phyloP scores from a whole-genome alignment of 1,140 invertebrate species.

The Araneus ventricosus region DNA sequence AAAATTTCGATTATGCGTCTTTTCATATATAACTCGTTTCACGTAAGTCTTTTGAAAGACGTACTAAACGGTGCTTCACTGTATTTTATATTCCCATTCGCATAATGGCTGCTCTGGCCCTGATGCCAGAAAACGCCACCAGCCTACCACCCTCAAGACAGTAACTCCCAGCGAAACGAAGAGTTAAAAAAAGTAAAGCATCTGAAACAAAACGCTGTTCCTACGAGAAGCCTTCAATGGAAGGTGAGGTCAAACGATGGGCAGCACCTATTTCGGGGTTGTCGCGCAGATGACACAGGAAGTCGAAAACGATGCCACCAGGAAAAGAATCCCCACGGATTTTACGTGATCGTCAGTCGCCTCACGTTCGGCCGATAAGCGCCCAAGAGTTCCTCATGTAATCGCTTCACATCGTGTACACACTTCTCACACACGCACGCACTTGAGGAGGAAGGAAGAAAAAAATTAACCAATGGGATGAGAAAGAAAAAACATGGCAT shows the following conservation, averaged over 20 bases:
- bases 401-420: not conserved
- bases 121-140: no score
- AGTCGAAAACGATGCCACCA: constrained; percentile 28
- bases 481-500: not conserved
- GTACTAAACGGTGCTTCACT: no score
- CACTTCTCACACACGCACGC: not conserved
- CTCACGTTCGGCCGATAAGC: constrained; percentile 44
- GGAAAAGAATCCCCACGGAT: constrained; percentile 10
- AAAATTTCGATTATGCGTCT: no score
- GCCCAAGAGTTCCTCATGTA: not conserved
- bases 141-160: no score
- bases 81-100: no score
- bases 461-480: not conserved
- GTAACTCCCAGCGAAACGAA: no score
- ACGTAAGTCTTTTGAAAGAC: no score
- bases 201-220: no score
- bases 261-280: not conserved
- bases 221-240: no score
- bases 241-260: not conserved
- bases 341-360: not conserved
- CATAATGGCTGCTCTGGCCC: no score
- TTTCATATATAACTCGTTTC: no score
- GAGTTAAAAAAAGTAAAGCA: no score
- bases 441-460: not conserved
- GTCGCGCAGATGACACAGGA: constrained; percentile 22